Percentiles rank a stretch among this genome's conserved stretches.
phyloP scores from a whole-genome alignment of 2,113 vertebrate species.

The Lophura nycthemera region DNA sequence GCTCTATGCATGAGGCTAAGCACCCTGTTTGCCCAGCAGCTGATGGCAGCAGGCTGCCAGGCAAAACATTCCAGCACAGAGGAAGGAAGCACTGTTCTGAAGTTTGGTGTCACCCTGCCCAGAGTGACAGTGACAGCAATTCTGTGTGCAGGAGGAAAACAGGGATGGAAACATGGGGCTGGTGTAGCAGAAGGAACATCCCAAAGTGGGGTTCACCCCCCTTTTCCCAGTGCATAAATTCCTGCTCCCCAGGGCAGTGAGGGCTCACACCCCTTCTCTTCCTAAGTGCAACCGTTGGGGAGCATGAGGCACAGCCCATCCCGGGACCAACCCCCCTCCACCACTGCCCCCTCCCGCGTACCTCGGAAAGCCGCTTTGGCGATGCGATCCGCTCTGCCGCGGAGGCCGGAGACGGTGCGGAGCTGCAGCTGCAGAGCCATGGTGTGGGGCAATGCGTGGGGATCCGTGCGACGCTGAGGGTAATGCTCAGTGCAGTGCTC shows the following conservation, averaged over 20 bases:
- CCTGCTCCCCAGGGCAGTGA: too few relatives aligned
- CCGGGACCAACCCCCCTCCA: not conserved
- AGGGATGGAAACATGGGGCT: not conserved
- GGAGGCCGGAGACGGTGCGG: constrained; percentile 30
- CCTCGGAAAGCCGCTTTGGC: constrained; percentile 34
- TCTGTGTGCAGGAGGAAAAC: accelerated
- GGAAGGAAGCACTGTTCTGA: not conserved
- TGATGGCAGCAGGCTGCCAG: not conserved
- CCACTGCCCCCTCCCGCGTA: not conserved
- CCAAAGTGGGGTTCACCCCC: not conserved
- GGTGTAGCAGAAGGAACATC: not conserved
- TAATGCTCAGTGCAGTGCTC: not conserved
- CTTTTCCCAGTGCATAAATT: accelerated
- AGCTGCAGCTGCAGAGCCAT: constrained; percentile 43
- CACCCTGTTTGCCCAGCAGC: not conserved
- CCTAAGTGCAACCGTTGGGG: not conserved
- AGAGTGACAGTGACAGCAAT: accelerated
- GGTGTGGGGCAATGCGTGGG: not conserved
- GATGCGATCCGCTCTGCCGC: constrained; percentile 30
- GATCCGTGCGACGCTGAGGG: not conserved
- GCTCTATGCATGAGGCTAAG: accelerated
- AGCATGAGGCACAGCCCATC: not conserved
- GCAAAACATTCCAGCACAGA: accelerated
- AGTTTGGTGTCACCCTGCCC: accelerated
- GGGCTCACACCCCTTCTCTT: not conserved